Evolutionary conservation across 2,113 vertebrate genomes (phyloP).

Genomic region (Melanotaenia duboulayi): DNA sequence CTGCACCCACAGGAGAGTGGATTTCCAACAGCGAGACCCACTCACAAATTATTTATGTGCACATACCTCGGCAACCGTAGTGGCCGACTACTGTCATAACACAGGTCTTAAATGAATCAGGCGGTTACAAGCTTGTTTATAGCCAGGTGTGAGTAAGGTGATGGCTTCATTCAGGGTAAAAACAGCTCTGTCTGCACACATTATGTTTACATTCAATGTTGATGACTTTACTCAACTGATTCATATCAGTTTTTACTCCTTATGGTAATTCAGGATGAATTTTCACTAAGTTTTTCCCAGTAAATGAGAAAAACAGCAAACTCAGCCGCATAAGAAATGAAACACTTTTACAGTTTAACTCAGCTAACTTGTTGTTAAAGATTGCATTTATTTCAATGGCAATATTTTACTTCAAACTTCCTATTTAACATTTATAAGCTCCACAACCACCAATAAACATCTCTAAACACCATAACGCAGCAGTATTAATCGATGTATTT

Average conservation of each 20-base stretch:
- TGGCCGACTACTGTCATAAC: slow-evolving; percentile 22
- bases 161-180: background rate
- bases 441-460: background rate
- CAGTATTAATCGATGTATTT: background rate
- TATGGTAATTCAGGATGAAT: background rate
- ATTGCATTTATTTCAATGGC: too few species aligned
- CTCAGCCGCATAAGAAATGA: background rate
- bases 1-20: background rate
- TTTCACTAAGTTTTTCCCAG: background rate
- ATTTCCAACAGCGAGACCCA: slow-evolving; percentile 29
- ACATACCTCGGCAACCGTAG: slow-evolving; percentile 41
- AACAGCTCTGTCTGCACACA: slow-evolving; percentile 12
- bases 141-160: background rate
- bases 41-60: slow-evolving; percentile 22
- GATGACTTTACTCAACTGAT: slow-evolving; percentile 3
- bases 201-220: slow-evolving; percentile 33
- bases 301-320: background rate
- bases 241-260: background rate
- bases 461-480: background rate
- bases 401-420: too few species aligned
- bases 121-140: slow-evolving; percentile 21
- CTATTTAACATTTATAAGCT: background rate
- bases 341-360: background rate
- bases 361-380: background rate
- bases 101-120: slow-evolving; percentile 1